Evolutionary conservation across 2,797 vertebrate species (phyloP).

Genomic region (Sphenopsis melanotis): DNA sequence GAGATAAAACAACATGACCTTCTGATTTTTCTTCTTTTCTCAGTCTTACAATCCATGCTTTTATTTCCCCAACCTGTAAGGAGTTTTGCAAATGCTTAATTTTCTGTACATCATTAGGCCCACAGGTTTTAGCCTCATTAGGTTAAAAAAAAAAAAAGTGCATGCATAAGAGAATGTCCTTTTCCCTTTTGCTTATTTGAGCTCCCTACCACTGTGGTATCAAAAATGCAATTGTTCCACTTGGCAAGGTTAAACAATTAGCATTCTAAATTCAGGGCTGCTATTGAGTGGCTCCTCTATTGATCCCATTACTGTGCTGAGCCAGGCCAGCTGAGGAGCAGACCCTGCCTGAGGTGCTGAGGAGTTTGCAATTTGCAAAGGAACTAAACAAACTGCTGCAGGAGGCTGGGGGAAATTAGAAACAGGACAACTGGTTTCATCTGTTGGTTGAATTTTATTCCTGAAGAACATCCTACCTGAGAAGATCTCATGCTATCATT

Average conservation of each 20-base stretch:
- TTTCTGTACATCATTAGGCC: background rate
- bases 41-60: background rate
- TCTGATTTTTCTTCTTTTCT: slow-evolving; percentile 37
- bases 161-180: background rate
- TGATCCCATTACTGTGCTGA: background rate
- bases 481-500: background rate
- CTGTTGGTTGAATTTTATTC: background rate
- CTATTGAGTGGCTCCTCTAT: background rate
- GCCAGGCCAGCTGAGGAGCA: slow-evolving; percentile 23
- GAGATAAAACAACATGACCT: slow-evolving; percentile 52
- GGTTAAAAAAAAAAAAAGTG: background rate
- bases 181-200: background rate
- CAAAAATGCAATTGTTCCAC: background rate
- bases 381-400: background rate
- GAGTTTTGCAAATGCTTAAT: background rate
- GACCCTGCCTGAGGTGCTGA: background rate
- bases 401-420: background rate
- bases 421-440: background rate
- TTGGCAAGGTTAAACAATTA: background rate
- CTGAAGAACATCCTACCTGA: background rate
- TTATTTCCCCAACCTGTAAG: background rate
- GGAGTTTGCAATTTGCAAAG: background rate
- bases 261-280: background rate
- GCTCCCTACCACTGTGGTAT: background rate
- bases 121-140: background rate